Conservation (phyloP, 2,888 invertebrate species). For the Nycteola revayana region DNA sequence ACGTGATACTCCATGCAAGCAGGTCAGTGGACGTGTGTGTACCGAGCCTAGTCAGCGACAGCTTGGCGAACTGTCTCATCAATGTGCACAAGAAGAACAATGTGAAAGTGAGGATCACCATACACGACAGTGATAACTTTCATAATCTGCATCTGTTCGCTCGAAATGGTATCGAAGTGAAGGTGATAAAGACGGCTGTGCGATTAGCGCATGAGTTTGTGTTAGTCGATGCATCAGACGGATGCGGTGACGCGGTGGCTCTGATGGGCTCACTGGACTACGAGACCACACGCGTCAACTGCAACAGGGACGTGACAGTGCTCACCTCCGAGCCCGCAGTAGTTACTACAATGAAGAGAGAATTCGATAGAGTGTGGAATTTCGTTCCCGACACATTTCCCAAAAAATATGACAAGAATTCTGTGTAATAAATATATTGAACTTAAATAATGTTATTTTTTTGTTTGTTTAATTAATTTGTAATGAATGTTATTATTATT, state of each 20-base stretch:
- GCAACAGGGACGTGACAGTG: slow-evolving; percentile 48
- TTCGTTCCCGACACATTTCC: slow-evolving; percentile 9
- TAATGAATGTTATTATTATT: slow-evolving; percentile 6
- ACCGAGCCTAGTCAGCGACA: slow-evolving; percentile 49
- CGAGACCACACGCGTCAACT: slow-evolving; percentile 43
- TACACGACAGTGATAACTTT: slow-evolving; percentile 45
- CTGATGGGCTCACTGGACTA: slow-evolving; percentile 56
- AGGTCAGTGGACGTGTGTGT: slow-evolving; percentile 55
- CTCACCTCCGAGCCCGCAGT: slow-evolving; percentile 49
- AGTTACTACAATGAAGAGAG: slow-evolving; percentile 41
- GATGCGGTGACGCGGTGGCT: slow-evolving; percentile 42
- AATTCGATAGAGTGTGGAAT: slow-evolving; percentile 61
- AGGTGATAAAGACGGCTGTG: slow-evolving; percentile 41
- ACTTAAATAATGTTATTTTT: slow-evolving; percentile 1
- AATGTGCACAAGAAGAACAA: slow-evolving; percentile 40
- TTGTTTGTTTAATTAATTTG: slow-evolving; percentile 7
- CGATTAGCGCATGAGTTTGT: slow-evolving; percentile 57
- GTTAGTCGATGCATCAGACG: slow-evolving; percentile 45
- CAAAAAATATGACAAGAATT: slow-evolving; percentile 4
- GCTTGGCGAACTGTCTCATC: slow-evolving; percentile 48
- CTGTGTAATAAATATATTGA: background rate
- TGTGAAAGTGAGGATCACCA: slow-evolving; percentile 44
- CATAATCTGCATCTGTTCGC: slow-evolving; percentile 37
- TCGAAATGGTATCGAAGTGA: slow-evolving; percentile 51
- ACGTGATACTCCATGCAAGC: slow-evolving; percentile 50